Percentiles rank a stretch among this genome's conserved stretches.
Evolutionary conservation across 2,888 invertebrate genomes (phyloP).

Genomic region (Nomada flava): DNA sequence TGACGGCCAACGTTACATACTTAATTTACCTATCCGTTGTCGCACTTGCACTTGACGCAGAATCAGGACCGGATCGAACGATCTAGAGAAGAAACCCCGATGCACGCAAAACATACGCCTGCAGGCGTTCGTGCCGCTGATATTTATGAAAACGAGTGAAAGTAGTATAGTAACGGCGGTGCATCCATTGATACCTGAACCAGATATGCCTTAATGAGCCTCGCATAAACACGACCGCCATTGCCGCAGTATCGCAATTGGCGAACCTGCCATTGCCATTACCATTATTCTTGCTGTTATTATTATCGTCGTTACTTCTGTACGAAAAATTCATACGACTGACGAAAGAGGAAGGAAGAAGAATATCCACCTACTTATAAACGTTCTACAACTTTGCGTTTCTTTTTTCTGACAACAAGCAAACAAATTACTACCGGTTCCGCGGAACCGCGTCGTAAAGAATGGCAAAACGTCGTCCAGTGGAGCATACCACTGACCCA

Average conservation of each 20-base stretch:
- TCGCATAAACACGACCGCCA: neutral
- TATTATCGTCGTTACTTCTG: too few species aligned
- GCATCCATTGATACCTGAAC: conserved; percentile 40
- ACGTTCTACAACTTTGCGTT: neutral
- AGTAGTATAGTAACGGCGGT: conserved; percentile 44
- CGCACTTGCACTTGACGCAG: neutral
- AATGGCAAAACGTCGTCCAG: neutral
- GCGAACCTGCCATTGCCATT: neutral
- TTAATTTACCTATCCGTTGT: neutral
- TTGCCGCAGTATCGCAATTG: neutral
- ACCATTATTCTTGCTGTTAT: too few species aligned
- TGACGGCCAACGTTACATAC: neutral
- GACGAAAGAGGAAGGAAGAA: neutral
- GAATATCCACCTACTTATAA: neutral
- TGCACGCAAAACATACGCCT: neutral
- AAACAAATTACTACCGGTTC: neutral
- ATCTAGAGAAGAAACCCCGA: neutral
- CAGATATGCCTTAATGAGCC: conserved; percentile 40
- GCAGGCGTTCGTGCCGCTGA: conserved; percentile 1
- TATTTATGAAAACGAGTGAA: conserved; percentile 60
- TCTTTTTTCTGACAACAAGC: too few species aligned
- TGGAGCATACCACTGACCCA: conserved; percentile 44
- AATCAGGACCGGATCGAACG: neutral
- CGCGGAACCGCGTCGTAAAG: conserved; percentile 12
- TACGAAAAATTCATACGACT: too few species aligned